These are phyloP conservation scores for Cygnus buccinator DNA, from an alignment of 2,113 vertebrate genomes.

Conservation along the genomic window DNA sequence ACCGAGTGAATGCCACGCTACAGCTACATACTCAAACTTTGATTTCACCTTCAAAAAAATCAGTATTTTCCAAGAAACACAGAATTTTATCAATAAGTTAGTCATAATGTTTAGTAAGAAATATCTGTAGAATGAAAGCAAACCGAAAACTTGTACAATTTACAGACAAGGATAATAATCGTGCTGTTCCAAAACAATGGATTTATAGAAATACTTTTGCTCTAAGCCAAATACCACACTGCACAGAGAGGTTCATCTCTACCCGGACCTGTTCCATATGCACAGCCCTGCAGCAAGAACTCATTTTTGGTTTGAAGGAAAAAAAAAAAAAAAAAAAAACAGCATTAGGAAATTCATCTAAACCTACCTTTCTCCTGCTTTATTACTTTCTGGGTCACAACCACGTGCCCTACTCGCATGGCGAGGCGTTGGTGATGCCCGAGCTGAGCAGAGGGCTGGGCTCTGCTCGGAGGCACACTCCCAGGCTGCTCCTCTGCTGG, in stretches of 20 bases:
- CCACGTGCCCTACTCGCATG: too few species aligned
- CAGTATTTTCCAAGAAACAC: background rate
- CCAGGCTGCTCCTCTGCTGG: background rate
- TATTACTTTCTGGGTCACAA: background rate
- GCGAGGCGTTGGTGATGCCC: background rate
- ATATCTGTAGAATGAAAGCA: background rate
- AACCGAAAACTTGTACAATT: background rate
- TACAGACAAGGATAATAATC: background rate
- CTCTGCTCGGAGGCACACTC: background rate
- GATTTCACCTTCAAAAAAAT: background rate
- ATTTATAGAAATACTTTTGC: background rate
- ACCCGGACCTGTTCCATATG: background rate
- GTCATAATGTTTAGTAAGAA: background rate
- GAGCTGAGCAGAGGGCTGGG: background rate
- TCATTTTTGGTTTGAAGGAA: background rate
- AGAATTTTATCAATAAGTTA: background rate
- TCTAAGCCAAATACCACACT: background rate
- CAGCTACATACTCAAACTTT: accelerated
- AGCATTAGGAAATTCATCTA: background rate
- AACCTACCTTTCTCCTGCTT: background rate
- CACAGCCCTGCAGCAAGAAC: background rate
- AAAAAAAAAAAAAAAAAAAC: too few species aligned
- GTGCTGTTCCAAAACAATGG: background rate
- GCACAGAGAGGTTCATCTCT: background rate
- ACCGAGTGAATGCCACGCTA: accelerated